Evolutionary conservation across 2,888 invertebrate species (phyloP).

Genomic region (Euzetes globulus): DNA sequence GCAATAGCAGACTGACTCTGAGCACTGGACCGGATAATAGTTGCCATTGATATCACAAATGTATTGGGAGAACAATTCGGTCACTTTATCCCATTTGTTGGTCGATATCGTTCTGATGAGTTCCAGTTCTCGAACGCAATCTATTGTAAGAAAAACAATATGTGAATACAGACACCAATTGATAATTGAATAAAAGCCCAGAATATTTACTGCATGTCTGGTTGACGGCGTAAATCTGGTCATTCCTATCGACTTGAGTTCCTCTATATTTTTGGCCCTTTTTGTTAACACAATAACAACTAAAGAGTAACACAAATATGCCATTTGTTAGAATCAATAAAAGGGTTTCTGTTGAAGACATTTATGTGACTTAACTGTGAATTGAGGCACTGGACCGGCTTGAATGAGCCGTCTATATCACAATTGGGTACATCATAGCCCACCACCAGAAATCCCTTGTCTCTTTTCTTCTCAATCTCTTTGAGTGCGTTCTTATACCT

Average conservation of each 20-base stretch:
- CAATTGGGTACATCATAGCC: slow-evolving; percentile 50
- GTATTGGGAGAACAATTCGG: slow-evolving; percentile 33
- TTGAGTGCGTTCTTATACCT: slow-evolving; percentile 43
- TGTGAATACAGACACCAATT: too few species aligned
- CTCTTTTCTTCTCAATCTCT: slow-evolving; percentile 45
- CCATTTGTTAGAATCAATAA: neutral
- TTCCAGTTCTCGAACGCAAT: slow-evolving; percentile 36
- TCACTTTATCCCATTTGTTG: slow-evolving; percentile 29
- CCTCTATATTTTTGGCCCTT: slow-evolving; percentile 31
- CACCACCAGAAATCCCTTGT: slow-evolving; percentile 45
- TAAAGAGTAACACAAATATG: slow-evolving; percentile 19
- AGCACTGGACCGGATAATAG: slow-evolving; percentile 33
- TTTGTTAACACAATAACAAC: slow-evolving; percentile 39
- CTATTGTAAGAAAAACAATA: too few species aligned
- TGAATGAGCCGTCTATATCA: slow-evolving; percentile 53
- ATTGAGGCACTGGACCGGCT: slow-evolving; percentile 48
- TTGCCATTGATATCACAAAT: slow-evolving; percentile 37
- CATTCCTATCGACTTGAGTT: slow-evolving; percentile 9
- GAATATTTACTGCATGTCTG: slow-evolving; percentile 22
- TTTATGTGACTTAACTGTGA: slow-evolving; percentile 45
- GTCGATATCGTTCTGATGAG: slow-evolving; percentile 19
- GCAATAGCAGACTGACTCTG: slow-evolving; percentile 33
- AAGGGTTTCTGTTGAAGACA: neutral
- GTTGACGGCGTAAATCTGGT: neutral
- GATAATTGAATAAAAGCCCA: neutral